Evolutionary conservation across 2,113 vertebrate genomes (phyloP), one percentile per base, ranked within the genome.

Genomic region (Symphodus melops): DNA sequence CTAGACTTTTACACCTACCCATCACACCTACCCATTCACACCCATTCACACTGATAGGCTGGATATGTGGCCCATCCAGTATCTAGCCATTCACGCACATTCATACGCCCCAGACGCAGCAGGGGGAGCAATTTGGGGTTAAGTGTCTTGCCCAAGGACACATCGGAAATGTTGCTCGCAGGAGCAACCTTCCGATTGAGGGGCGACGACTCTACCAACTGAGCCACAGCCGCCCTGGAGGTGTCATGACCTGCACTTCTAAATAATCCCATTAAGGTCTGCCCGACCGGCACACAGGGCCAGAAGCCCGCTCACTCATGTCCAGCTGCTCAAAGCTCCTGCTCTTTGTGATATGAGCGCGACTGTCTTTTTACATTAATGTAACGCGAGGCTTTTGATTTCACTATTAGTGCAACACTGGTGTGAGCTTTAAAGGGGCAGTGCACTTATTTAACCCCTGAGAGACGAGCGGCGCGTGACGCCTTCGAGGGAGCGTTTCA

Each of bases 191-290:
- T n/a, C n/a, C n/a, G n/a, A n/a, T n/a, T n/a, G n/a, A n/a, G n/a
- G n/a, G n/a, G n/a, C n/a, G n/a, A n/a, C n/a, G n/a, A n/a, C n/a
- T n/a, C n/a, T n/a, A n/a, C n/a, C n/a, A n/a, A n/a, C n/a, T n/a
- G n/a, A n/a, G n/a, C n/a, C n/a, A n/a, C n/a, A n/a, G n/a, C n/a
- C n/a, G n/a, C n/a, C n/a, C n/a, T n/a, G n/a, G 73, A 72, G 76
- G 88, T 86, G 85, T 89, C 85, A 85, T 80, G 85, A 86, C 82
- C 84, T 68, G 72, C 70, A 76, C 79, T 77, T 60, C 72, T 78
- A 86, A 79, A 66, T 92, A 93, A 93, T 92, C 90, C 89, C 81
- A 86, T 92, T 89, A 90, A 69, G 67, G n/a, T 76, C 68, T 79
- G 82, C 77, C 73, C 44, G 46, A 77, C 77, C 19, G 49, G 64